A percentile compares a stretch with the other conserved stretches of the same genome.
These are phyloP conservation scores for Proterorhinus semilunaris DNA, from an alignment of 2,113 vertebrate species.

Conservation along the genomic window DNA sequence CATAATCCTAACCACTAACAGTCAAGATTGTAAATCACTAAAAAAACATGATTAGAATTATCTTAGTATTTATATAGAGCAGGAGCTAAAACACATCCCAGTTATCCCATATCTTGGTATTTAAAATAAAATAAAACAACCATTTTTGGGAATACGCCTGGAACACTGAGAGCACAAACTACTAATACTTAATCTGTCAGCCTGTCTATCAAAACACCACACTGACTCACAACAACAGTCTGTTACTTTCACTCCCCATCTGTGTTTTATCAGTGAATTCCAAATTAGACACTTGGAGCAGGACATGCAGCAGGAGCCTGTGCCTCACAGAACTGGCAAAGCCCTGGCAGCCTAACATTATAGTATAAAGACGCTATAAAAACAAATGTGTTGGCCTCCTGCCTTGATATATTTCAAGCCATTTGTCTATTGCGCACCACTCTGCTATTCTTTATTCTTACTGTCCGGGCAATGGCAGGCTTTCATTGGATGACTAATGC, in stretches of 20 bases:
- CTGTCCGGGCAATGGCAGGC: conserved; percentile 14
- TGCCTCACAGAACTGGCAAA: not conserved
- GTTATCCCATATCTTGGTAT: too few relatives aligned
- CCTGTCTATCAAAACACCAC: conserved; percentile 19
- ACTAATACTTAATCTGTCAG: conserved; percentile 2
- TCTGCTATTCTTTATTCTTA: conserved; percentile 17
- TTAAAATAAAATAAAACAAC: too few relatives aligned
- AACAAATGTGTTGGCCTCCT: not conserved
- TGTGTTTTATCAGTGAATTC: not conserved
- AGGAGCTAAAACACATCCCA: too few relatives aligned
- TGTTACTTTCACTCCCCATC: conserved; percentile 7
- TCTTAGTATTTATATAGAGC: too few relatives aligned
- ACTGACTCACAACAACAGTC: conserved; percentile 14
- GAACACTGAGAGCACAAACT: too few relatives aligned
- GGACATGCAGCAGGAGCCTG: not conserved
- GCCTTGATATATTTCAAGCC: conserved; percentile 21
- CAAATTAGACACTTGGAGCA: conserved; percentile 8
- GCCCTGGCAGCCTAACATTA: not conserved
- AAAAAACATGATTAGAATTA: too few relatives aligned
- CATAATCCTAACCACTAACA: too few relatives aligned
- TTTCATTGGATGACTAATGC: conserved; percentile 50
- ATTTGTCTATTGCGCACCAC: conserved; percentile 17
- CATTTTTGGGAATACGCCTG: too few relatives aligned
- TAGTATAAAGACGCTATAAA: conserved; percentile 8
- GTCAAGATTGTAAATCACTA: too few relatives aligned